phyloP scores from a whole-genome alignment of 1,140 invertebrate genomes.

The Drosophila arizonae region DNA sequence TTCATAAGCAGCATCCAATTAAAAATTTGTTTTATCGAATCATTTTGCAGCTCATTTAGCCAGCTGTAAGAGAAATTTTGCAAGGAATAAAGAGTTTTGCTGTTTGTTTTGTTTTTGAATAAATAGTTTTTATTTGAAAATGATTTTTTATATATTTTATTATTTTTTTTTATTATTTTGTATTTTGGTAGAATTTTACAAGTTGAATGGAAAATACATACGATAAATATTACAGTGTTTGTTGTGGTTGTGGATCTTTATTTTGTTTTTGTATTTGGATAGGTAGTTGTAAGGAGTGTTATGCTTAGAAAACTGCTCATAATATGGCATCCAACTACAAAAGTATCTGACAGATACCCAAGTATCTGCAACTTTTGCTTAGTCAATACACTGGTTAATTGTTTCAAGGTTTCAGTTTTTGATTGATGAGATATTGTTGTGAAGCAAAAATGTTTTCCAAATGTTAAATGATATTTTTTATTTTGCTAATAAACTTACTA shows the following conservation, averaged over 20 bases:
- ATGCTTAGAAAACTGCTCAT: constrained; percentile 45
- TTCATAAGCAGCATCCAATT: constrained; percentile 22
- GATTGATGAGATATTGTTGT: constrained; percentile 17
- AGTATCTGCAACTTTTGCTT: constrained; percentile 28
- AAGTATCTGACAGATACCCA: constrained; percentile 47
- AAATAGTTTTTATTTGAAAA: constrained; percentile 81
- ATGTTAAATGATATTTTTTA: constrained; percentile 59
- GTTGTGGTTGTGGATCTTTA: constrained; percentile 36
- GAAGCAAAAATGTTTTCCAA: constrained; percentile 38
- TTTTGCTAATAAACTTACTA: constrained; percentile 79
- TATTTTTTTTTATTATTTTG: constrained; percentile 43
- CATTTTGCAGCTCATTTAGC: constrained; percentile 31
- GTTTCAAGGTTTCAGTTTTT: constrained; percentile 2
- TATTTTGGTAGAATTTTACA: constrained; percentile 80
- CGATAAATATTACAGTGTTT: constrained; percentile 78
- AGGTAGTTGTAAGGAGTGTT: constrained; percentile 11
- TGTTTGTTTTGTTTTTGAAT: constrained; percentile 73
- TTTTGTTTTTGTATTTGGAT: constrained; percentile 29
- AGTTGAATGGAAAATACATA: constrained; percentile 79
- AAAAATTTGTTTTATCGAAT: constrained; percentile 18
- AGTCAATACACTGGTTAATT: constrained; percentile 35
- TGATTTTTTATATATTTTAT: constrained; percentile 43
- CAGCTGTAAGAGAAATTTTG: constrained; percentile 54
- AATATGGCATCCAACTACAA: constrained; percentile 44
- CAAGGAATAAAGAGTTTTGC: constrained; percentile 41